Evolutionary conservation across 2,888 invertebrate genomes (phyloP), one percentile per base, ranked within the genome.

Genomic region (Mellilla xanthometata): DNA sequence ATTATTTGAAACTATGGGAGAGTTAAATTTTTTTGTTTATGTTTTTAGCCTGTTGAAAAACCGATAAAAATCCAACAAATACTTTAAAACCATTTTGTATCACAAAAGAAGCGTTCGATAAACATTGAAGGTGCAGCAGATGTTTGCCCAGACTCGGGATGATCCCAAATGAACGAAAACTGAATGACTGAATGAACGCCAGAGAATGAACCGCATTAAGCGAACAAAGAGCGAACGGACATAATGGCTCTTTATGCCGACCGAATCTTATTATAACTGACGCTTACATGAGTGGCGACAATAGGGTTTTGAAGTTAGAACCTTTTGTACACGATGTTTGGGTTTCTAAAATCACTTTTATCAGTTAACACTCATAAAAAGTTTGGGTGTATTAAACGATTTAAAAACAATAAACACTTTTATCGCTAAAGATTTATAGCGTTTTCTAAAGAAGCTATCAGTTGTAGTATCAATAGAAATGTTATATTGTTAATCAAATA

Each of bases 221-320:
- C 60, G 68, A 59, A 77, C 77, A 79, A 80, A 69, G 66, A 62
- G 52, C 58, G 59, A 62, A 54, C 54, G 62, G 65, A 70, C 71
- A 83, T 78, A 80, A 82, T 72, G 56, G 72, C 58, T 61, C 68
- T 73, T 72, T 76, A 71, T 76, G 46, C 58, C 60, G 56, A 66
- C 68, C 69, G 74, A 79, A 80, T 82, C 76, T 75, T 81, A 77
- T 84, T 81, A 81, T 76, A 79, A 67, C 68, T 72, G 75, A 77
- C 72, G 70, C 63, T 67, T 59, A 67, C 62, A 68, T 50, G 63
- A 62, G 56, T 59, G 52, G 56, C 51, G 36, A 49, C 48, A 49
- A 49, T 52, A 35, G 35, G 23, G 31, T 47, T 53, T 54, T 44
- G 36, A 51, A 42, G 48, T 54, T 54, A 29, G 38, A 52, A 52